These are phyloP conservation scores for Notocelia uddmanniana DNA, from an alignment of 2,888 invertebrate species.

Conservation along the genomic window DNA sequence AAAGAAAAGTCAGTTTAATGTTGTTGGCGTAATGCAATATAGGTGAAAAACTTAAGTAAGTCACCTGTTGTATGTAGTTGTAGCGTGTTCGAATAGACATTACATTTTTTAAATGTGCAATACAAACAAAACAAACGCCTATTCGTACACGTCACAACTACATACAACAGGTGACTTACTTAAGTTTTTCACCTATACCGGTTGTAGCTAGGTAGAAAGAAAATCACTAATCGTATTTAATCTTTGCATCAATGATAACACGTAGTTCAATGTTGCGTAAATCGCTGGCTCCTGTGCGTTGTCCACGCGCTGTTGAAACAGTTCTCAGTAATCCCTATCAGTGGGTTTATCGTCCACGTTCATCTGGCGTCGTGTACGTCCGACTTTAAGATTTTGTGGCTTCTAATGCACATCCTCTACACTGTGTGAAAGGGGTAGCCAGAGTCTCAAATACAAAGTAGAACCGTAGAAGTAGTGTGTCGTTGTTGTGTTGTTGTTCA, in stretches of 20 bases:
- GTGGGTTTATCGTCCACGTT: conserved; percentile 77
- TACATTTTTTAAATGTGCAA: no score
- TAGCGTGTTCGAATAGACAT: no score
- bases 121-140: no score
- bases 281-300: conserved; percentile 53
- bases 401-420: conserved; percentile 14
- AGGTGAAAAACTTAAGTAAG: no score
- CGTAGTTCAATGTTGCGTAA: background rate
- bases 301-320: conserved; percentile 52
- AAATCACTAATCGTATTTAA: no score
- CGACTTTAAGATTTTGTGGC: conserved; percentile 26
- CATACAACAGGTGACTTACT: no score
- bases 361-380: conserved; percentile 73
- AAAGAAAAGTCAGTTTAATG: no score
- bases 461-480: background rate
- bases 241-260: background rate
- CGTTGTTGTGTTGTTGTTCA: background rate
- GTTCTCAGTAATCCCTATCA: conserved; percentile 79
- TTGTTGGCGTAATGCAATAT: no score
- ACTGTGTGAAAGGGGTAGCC: background rate
- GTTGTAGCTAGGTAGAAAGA: no score
- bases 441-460: background rate
- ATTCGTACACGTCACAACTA: no score
- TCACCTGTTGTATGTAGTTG: no score
- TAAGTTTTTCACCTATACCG: no score